phyloP scores from a whole-genome alignment of 2,113 vertebrate genomes.

The Synchiropus splendidus region DNA sequence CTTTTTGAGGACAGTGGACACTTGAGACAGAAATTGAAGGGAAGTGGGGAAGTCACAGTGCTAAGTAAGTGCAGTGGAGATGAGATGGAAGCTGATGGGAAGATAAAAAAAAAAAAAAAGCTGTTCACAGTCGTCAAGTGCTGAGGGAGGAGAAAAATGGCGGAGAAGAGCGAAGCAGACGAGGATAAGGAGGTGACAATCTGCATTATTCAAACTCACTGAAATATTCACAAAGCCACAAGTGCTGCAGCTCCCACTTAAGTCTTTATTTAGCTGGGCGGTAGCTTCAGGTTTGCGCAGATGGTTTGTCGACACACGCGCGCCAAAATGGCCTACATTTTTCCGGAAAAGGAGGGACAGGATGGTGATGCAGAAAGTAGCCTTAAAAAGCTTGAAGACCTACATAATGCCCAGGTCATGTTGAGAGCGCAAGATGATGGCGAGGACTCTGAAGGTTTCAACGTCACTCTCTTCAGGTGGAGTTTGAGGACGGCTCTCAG shows the following conservation, averaged over 20 bases:
- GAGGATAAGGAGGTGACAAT: slow-evolving; percentile 48
- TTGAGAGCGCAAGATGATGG: no score
- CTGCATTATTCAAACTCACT: slow-evolving; percentile 64
- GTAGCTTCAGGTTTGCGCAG: slow-evolving; percentile 52
- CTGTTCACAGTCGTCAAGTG: slow-evolving; percentile 1
- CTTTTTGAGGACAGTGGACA: no score
- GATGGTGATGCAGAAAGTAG: neutral
- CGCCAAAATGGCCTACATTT: slow-evolving; percentile 14
- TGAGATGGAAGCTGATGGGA: slow-evolving; percentile 13
- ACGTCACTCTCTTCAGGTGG: slow-evolving; percentile 78
- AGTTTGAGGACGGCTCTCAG: slow-evolving; percentile 97
- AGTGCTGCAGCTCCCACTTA: slow-evolving; percentile 48
- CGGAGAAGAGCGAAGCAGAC: slow-evolving; percentile 7
- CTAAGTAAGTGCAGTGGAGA: slow-evolving; percentile 5
- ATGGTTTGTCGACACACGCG: slow-evolving; percentile 47
- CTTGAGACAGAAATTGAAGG: slow-evolving; percentile 13
- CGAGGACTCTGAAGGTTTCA: no score
- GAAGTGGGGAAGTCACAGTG: slow-evolving; percentile 13
- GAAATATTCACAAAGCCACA: slow-evolving; percentile 56
- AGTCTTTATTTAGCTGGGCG: slow-evolving; percentile 57
- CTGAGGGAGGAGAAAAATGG: slow-evolving; percentile 17
- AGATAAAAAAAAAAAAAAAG: slow-evolving; percentile 17
- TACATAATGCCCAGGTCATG: no score
- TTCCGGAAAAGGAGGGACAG: slow-evolving; percentile 15
- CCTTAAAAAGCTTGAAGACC: no score